These are phyloP conservation scores for Spodoptera picta DNA, from an alignment of 2,888 invertebrate species.

Conservation along the genomic window DNA sequence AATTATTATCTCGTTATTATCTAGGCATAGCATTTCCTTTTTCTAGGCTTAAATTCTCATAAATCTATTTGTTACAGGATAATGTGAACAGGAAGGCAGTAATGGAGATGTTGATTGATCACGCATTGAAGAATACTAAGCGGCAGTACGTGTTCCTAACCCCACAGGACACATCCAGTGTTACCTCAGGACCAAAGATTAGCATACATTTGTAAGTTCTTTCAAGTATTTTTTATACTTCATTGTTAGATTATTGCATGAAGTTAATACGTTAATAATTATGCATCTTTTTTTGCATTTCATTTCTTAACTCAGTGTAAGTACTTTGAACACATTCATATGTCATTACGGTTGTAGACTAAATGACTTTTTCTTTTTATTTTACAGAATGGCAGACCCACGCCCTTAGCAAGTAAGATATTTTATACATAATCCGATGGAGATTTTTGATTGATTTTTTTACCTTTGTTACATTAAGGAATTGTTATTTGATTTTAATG, in stretches of 20 bases:
- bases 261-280: no score
- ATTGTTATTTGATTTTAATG: conserved; percentile 29
- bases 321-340: no score
- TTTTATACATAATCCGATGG: conserved; percentile 53
- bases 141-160: conserved; percentile 97
- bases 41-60: no score
- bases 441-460: conserved; percentile 56
- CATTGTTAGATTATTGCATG: no score
- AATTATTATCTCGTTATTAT: no score
- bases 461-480: conserved; percentile 37
- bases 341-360: no score
- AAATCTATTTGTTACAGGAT: conserved; percentile 88
- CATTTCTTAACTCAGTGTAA: no score
- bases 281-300: no score
- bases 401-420: conserved; percentile 69
- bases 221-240: no score
- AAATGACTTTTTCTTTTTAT: conserved; percentile 36
- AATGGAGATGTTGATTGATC: conserved; percentile 93
- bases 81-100: conserved; percentile 94
- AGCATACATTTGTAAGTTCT: conserved; percentile 88
- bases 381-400: conserved; percentile 83
- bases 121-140: conserved; percentile 90
- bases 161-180: conserved; percentile 92
- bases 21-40: not conserved
- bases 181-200: conserved; percentile 82